A percentile compares a stretch with the other conserved stretches of the same genome.
phyloP scores from a whole-genome alignment of 2,113 vertebrate genomes.

The Cyanoderma ruficeps region DNA sequence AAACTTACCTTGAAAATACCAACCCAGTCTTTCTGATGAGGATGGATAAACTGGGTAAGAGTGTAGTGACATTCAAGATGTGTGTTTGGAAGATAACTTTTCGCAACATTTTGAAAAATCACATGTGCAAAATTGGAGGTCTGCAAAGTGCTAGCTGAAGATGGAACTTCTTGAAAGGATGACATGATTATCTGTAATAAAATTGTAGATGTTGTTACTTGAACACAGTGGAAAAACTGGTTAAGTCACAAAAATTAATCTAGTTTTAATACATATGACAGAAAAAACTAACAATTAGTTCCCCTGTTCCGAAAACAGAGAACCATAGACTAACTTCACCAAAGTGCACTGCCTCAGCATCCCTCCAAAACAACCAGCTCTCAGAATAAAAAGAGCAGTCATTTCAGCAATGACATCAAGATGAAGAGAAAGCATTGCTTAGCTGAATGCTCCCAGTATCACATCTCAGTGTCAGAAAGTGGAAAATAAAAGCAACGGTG shows the following conservation, averaged over 20 bases:
- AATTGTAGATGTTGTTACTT: neutral
- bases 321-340: neutral
- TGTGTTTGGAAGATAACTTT: constrained; percentile 93
- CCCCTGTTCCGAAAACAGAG: neutral
- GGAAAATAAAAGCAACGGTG: neutral
- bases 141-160: constrained; percentile 81
- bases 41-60: constrained; percentile 92
- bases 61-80: constrained; percentile 96
- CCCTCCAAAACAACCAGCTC: neutral
- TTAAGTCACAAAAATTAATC: neutral
- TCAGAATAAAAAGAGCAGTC: neutral
- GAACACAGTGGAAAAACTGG: neutral
- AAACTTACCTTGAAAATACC: constrained; percentile 95
- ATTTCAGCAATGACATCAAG: neutral
- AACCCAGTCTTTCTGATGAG: constrained; percentile 97
- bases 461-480: neutral
- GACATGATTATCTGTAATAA: constrained; percentile 83
- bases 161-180: constrained; percentile 83
- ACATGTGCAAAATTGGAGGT: constrained; percentile 98
- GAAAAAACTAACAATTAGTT: neutral
- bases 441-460: neutral
- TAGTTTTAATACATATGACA: neutral
- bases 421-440: neutral
- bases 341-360: neutral
- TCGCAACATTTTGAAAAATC: constrained; percentile 98